Percentiles rank a stretch among this genome's conserved stretches.
Conservation (phyloP, 2,113 vertebrate species). For the Todiramphus saurophagus region DNA sequence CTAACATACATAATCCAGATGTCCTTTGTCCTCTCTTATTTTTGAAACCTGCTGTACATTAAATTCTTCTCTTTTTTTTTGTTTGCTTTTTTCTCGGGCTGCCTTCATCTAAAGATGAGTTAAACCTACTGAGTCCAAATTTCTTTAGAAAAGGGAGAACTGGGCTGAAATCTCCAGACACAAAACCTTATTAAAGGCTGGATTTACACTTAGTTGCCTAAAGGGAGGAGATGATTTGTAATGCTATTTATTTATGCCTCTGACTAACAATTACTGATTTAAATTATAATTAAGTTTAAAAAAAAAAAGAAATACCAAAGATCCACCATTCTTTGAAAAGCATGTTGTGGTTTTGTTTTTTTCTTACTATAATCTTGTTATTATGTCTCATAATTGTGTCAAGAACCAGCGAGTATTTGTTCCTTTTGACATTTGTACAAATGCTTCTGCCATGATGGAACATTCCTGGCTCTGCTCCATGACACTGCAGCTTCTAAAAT, state of each 20-base stretch:
- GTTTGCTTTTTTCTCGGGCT: background rate
- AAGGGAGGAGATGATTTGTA: background rate
- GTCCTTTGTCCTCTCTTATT: background rate
- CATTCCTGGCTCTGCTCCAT: background rate
- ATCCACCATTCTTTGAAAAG: background rate
- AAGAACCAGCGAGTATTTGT: background rate
- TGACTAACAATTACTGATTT: background rate
- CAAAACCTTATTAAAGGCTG: background rate
- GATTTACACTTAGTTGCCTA: background rate
- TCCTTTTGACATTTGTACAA: background rate
- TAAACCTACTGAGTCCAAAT: background rate
- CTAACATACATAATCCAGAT: background rate
- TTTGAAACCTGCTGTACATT: background rate
- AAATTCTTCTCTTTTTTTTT: background rate
- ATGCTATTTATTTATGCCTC: background rate
- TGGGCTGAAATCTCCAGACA: background rate
- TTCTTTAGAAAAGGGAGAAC: background rate
- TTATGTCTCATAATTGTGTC: background rate
- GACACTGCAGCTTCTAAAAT: background rate
- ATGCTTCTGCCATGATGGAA: background rate
- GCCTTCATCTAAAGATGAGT: background rate
- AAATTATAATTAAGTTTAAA: background rate
- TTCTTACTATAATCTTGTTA: background rate
- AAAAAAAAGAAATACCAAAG: background rate
- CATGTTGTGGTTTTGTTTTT: background rate